phyloP scores from a whole-genome alignment of 2,113 vertebrate genomes.

The Argyrosomus japonicus region DNA sequence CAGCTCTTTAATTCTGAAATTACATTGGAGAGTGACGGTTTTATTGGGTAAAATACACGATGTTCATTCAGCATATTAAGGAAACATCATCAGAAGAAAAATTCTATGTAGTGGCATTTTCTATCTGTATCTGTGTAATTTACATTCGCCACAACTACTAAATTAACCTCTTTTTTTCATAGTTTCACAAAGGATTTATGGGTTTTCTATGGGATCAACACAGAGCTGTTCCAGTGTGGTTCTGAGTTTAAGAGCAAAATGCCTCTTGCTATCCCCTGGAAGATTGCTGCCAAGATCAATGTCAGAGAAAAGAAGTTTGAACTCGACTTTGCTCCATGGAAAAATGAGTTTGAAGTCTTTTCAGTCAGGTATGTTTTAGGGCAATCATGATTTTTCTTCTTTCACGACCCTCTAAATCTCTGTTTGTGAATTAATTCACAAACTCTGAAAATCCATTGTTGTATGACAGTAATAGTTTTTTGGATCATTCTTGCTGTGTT shows the following conservation, averaged over 20 bases:
- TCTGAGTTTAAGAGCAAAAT: constrained; percentile 74
- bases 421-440: background rate
- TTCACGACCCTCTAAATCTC: too few species aligned
- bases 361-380: constrained; percentile 73
- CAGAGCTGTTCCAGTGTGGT: constrained; percentile 82
- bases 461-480: too few species aligned
- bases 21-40: constrained; percentile 78
- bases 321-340: constrained; percentile 70
- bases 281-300: constrained; percentile 74
- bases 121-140: background rate
- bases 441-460: background rate
- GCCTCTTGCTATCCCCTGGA: constrained; percentile 73
- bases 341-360: constrained; percentile 66
- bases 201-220: constrained; percentile 84
- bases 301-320: constrained; percentile 66
- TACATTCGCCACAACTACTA: background rate
- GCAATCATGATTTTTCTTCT: too few species aligned
- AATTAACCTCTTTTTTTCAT: background rate
- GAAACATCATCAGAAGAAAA: background rate
- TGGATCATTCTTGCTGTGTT: too few species aligned
- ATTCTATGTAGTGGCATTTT: background rate
- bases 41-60: constrained; percentile 74
- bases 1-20: constrained; percentile 78
- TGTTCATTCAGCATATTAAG: background rate
- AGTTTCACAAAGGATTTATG: constrained; percentile 79